These are phyloP conservation scores for Drosophila ercepeae DNA, from an alignment of 1,140 invertebrate genomes.

Conservation along the genomic window DNA sequence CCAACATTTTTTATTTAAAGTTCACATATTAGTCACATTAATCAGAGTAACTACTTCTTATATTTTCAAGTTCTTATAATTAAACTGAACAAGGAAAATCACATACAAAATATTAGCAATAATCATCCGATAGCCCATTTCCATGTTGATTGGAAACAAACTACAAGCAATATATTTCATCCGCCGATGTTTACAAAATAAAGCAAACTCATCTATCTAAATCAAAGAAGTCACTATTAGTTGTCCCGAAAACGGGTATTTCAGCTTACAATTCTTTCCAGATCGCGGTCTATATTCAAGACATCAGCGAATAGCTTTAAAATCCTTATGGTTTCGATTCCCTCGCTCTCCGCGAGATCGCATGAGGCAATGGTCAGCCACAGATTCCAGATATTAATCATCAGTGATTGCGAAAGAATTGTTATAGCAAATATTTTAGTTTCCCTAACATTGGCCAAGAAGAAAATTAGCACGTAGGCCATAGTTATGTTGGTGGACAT, in stretches of 20 bases:
- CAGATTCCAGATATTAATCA: conserved; percentile 39
- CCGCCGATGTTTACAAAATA: conserved; percentile 34
- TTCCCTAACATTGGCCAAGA: neutral
- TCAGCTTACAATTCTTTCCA: conserved; percentile 44
- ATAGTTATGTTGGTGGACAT: neutral
- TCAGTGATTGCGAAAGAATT: conserved; percentile 9
- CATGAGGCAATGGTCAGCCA: conserved; percentile 44
- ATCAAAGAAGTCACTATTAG: neutral
- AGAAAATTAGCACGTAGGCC: neutral
- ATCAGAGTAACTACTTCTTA: too few relatives aligned
- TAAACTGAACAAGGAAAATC: conserved; percentile 54
- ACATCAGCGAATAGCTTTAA: conserved; percentile 31
- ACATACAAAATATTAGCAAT: conserved; percentile 37
- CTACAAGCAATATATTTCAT: conserved; percentile 24
- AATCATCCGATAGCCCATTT: conserved; percentile 42
- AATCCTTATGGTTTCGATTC: conserved; percentile 13
- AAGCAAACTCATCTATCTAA: conserved; percentile 44
- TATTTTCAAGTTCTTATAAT: conserved; percentile 46
- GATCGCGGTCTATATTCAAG: neutral
- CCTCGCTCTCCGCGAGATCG: conserved; percentile 24
- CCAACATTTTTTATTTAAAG: too few relatives aligned
- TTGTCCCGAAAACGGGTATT: neutral
- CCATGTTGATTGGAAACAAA: conserved; percentile 42
- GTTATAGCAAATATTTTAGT: neutral
- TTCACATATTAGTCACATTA: too few relatives aligned